These are phyloP conservation scores for Hoplodrina blanda DNA, from an alignment of 2,888 invertebrate genomes.

Conservation along the genomic window DNA sequence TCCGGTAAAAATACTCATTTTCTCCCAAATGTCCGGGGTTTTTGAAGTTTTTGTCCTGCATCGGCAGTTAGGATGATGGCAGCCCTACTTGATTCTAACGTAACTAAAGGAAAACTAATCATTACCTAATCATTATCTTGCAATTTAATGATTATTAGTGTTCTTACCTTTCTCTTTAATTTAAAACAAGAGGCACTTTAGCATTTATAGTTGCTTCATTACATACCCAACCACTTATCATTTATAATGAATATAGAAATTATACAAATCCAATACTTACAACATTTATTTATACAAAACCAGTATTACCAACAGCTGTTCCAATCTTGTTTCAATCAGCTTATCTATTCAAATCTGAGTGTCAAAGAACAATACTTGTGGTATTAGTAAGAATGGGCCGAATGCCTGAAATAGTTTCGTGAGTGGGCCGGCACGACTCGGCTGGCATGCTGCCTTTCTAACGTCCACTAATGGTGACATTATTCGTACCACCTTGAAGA, in stretches of 20 bases:
- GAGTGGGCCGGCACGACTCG: slow-evolving; percentile 66
- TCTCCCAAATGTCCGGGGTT: no score
- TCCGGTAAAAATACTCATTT: no score
- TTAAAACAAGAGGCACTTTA: neutral
- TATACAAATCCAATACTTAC: slow-evolving; percentile 7
- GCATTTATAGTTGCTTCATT: slow-evolving; percentile 9
- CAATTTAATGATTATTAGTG: slow-evolving; percentile 3
- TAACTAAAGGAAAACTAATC: slow-evolving; percentile 5
- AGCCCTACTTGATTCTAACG: neutral
- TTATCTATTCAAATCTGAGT: slow-evolving; percentile 57
- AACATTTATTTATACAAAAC: slow-evolving; percentile 49
- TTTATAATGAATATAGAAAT: slow-evolving; percentile 10
- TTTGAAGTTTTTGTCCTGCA: no score
- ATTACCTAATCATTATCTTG: neutral
- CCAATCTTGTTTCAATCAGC: slow-evolving; percentile 52
- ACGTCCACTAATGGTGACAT: slow-evolving; percentile 54
- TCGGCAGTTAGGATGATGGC: no score
- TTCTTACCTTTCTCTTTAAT: neutral
- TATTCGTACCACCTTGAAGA: slow-evolving; percentile 46
- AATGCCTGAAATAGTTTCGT: slow-evolving; percentile 72
- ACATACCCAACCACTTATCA: neutral
- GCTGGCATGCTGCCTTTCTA: slow-evolving; percentile 59
- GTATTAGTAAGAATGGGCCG: slow-evolving; percentile 63
- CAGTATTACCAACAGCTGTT: slow-evolving; percentile 41
- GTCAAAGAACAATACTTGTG: slow-evolving; percentile 60